A percentile compares a stretch with the other conserved stretches of the same genome.
Evolutionary conservation across 2,888 invertebrate species (phyloP).

Genomic region (Ptychoptera albimana): DNA sequence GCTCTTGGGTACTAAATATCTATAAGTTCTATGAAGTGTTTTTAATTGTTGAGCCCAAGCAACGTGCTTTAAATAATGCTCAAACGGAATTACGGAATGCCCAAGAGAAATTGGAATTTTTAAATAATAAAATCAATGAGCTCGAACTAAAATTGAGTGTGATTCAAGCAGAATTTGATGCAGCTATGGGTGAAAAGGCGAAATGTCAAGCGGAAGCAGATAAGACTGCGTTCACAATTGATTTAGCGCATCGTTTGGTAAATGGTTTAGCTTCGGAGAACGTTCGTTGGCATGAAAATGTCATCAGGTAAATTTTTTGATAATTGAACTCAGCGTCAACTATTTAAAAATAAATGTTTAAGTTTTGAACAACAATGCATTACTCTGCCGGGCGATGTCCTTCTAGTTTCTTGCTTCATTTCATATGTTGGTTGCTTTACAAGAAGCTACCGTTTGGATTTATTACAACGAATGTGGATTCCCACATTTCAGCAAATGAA

Average conservation of each 20-base stretch:
- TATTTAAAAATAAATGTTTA: constrained; percentile 19
- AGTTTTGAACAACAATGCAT: constrained; percentile 52
- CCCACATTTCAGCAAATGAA: constrained; percentile 56
- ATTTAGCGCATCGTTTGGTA: constrained; percentile 80
- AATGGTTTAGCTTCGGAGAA: constrained; percentile 89
- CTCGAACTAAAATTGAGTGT: constrained; percentile 57
- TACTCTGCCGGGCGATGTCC: constrained; percentile 77
- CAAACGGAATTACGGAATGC: constrained; percentile 73
- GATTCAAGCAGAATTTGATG: constrained; percentile 68
- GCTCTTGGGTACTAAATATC: constrained; percentile 91
- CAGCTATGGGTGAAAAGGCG: constrained; percentile 71
- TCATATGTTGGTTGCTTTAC: constrained; percentile 93
- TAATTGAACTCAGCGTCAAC: not conserved
- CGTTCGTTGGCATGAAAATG: constrained; percentile 59
- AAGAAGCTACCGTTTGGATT: constrained; percentile 59
- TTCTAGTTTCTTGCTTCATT: constrained; percentile 81
- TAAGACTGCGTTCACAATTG: constrained; percentile 73
- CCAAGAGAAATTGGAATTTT: constrained; percentile 55
- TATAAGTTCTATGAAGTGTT: constrained; percentile 78
- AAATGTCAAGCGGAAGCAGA: constrained; percentile 89
- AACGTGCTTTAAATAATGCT: constrained; percentile 69
- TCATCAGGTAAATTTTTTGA: constrained; percentile 29
- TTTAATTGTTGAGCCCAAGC: constrained; percentile 82
- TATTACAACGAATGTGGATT: constrained; percentile 65
- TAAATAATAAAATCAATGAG: constrained; percentile 55